Conservation (phyloP, 92 coral and sea anemone species). For the Epizoanthus illoricatus region DNA sequence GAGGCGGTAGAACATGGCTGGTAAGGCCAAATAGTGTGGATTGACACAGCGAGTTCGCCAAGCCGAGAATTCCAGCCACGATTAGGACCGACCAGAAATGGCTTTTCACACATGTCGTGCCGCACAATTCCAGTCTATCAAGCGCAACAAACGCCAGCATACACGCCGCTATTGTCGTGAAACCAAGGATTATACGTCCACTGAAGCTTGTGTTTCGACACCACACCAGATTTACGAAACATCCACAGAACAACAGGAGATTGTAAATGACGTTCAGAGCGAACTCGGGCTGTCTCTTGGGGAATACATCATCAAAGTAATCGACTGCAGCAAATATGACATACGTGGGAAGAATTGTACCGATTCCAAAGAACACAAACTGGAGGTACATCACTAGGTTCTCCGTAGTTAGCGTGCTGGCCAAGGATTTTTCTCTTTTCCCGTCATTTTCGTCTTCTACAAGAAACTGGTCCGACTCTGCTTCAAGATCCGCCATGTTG, state of each 20-base stretch:
- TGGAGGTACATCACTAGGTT: conserved; percentile 78
- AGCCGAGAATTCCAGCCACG: conserved; percentile 77
- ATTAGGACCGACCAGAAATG: conserved; percentile 84
- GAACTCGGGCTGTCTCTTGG: conserved; percentile 81
- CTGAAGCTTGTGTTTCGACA: conserved; percentile 83
- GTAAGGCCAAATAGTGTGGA: conserved; percentile 87
- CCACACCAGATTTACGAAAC: conserved; percentile 85
- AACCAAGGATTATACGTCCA: conserved; percentile 80
- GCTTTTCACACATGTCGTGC: conserved; percentile 68
- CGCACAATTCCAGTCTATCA: conserved; percentile 83
- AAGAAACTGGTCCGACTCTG: conserved; percentile 75
- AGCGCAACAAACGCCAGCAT: conserved; percentile 76
- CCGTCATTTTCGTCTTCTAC: conserved; percentile 61
- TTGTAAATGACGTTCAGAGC: conserved; percentile 84
- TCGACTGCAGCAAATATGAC: conserved; percentile 90
- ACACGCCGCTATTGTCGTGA: conserved; percentile 69
- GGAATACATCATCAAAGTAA: conserved; percentile 85
- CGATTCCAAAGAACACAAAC: conserved; percentile 86
- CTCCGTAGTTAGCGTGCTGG: conserved; percentile 65
- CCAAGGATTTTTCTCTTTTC: conserved; percentile 67
- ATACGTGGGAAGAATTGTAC: conserved; percentile 79
- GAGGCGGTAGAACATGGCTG: conserved; percentile 85
- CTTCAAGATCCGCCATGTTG: conserved; percentile 85
- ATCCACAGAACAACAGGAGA: conserved; percentile 83
- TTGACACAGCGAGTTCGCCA: conserved; percentile 91